Evolutionary conservation across 2,113 vertebrate species (phyloP).

Genomic region (Megaceryle maxima): DNA sequence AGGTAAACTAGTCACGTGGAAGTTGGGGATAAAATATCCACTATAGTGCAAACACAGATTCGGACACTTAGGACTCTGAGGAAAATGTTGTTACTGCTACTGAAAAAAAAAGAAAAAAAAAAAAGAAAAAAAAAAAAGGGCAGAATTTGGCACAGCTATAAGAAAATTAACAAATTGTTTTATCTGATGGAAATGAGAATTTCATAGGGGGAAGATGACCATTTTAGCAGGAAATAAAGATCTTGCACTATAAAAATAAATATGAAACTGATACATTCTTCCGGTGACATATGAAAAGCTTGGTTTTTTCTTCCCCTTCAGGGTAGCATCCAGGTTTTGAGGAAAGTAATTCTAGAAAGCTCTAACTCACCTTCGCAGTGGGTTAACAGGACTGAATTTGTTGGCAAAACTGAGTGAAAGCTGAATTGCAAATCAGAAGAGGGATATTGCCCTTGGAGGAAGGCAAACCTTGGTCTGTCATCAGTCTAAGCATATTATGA

Average conservation of each 20-base stretch:
- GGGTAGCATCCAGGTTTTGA: not conserved
- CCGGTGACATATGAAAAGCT: not conserved
- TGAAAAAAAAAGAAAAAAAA: not conserved
- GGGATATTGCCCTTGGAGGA: not conserved
- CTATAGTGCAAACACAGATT: not conserved
- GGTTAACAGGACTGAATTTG: not conserved
- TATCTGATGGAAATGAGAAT: not conserved
- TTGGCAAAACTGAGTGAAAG: not conserved
- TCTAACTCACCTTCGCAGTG: not conserved
- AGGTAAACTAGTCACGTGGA: not conserved
- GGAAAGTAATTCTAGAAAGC: not conserved
- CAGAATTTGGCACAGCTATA: not conserved
- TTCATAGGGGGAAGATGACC: not conserved
- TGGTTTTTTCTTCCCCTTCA: not conserved
- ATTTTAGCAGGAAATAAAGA: not conserved
- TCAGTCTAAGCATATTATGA: not conserved
- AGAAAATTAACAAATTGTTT: not conserved
- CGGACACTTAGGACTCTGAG: not conserved
- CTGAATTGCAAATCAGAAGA: not conserved
- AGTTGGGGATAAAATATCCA: not conserved
- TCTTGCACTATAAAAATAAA: not conserved
- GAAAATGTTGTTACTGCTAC: not conserved
- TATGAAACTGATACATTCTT: not conserved
- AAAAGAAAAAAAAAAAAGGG: not conserved
- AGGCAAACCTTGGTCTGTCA: rapidly evolving